Evolutionary conservation across 64 coral and sea anemone species (phyloP).

Genomic region (Orbicella faveolata): DNA sequence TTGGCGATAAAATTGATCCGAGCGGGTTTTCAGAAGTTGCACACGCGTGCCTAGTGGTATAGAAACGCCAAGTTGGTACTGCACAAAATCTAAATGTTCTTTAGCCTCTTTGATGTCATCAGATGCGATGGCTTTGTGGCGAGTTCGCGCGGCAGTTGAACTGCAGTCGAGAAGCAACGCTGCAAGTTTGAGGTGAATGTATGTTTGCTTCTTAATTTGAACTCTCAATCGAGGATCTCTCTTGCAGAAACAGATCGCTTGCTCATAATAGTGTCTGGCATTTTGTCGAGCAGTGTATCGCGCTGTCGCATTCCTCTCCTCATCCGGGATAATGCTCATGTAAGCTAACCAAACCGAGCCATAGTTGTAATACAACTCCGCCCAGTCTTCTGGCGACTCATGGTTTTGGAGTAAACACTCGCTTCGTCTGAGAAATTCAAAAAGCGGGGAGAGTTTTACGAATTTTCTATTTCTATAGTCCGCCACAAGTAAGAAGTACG

Average conservation of each 20-base stretch:
- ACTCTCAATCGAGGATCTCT: neutral
- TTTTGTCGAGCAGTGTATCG: neutral
- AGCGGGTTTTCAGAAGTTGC: neutral
- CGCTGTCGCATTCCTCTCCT: neutral
- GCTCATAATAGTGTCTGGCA: neutral
- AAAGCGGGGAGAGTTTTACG: neutral
- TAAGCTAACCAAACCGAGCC: neutral
- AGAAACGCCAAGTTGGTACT: neutral
- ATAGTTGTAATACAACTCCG: neutral
- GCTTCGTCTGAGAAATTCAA: neutral
- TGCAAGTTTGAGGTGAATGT: neutral
- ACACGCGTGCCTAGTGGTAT: neutral
- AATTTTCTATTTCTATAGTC: neutral
- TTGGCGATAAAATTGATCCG: conserved; percentile 19
- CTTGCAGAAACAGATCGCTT: neutral
- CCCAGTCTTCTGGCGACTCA: neutral
- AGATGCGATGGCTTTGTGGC: neutral
- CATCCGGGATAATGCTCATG: neutral
- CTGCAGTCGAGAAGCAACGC: neutral
- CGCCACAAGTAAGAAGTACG: neutral
- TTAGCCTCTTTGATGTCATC: neutral
- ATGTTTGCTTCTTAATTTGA: neutral
- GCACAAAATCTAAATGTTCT: neutral
- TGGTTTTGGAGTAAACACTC: neutral
- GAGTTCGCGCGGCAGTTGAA: neutral